Evolutionary conservation across 2,888 invertebrate species (phyloP).

Genomic region (Melieria picta): DNA sequence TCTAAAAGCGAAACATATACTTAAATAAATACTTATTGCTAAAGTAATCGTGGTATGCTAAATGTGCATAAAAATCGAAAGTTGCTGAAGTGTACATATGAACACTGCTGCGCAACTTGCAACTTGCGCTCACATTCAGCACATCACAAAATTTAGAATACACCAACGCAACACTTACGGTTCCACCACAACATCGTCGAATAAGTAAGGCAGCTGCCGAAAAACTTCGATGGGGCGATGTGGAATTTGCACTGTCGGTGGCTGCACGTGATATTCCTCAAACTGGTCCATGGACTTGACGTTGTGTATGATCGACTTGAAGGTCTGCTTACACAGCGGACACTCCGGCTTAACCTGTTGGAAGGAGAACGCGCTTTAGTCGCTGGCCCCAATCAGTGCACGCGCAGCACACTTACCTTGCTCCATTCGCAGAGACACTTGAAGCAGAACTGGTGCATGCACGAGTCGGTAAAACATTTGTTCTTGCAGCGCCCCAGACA

Average conservation of each 20-base stretch:
- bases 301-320: conserved; percentile 92
- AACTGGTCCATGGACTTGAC: conserved; percentile 87
- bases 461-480: conserved; percentile 91
- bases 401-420: conserved; percentile 71
- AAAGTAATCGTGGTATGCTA: no score
- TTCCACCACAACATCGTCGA: conserved; percentile 16
- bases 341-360: conserved; percentile 88
- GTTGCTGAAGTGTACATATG: no score
- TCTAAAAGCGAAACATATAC: neutral
- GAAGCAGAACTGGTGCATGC: conserved; percentile 94
- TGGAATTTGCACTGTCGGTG: conserved; percentile 48
- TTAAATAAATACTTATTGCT: no score
- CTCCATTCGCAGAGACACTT: conserved; percentile 94
- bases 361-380: conserved; percentile 34
- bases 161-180: neutral
- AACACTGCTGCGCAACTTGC: no score
- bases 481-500: conserved; percentile 88
- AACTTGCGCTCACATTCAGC: no score
- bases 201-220: conserved; percentile 21
- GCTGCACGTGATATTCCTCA: conserved; percentile 79
- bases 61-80: no score
- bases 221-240: conserved; percentile 44
- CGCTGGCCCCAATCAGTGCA: neutral
- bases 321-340: conserved; percentile 92
- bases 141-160: no score